Base-by-base conservation (phyloP, 2,888 invertebrate species). In the Eustalomyia histrio region DNA sequence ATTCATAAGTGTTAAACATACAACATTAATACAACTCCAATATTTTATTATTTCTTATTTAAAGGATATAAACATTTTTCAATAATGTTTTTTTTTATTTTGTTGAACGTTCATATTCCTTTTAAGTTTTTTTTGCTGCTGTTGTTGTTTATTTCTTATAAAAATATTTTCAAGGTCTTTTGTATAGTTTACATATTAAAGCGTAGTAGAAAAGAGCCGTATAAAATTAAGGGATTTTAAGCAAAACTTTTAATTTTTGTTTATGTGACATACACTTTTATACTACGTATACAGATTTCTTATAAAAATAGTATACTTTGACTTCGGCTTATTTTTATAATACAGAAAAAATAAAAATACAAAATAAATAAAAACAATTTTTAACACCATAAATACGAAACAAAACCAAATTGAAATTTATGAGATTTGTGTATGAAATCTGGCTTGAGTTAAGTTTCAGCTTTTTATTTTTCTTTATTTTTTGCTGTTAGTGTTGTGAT, bases 341-440 rank as follows among this genome's bases (percentile, higher is more conserved):
- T n/a, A n/a, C n/a, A n/a, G n/a, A n/a, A n/a, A 55, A 53, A 60
- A 61, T 53, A 24, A 4, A 29, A 29, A 29, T 6, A 6, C 3
- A 4, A 16, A 17, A 10, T 6, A 6, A 29, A n/a, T 47, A 73
- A 55, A 73, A 65, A 33, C 53, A 55, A 60, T 78, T 81, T 76
- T 74, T 81, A 81, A 81, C 81, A 81, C 81, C 78, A 78, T 78
- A 69, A 78, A 81, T 71, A 63, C 74, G 72, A 72, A 47, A 72
- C 68, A 68, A 79, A 82, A 75, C 47, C 60, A 82, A 79, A 82
- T 82, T 76, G 79, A 79, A 82, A 82, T 79, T 82, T 82, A 82
- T 82, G 79, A 60, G 82, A 82, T 76, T 79, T 82, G 24, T 58
- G 58, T 72, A 67, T 81, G 29, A 81, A 81, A 60, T 81, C 69